Evolutionary conservation across 1,140 invertebrate genomes (phyloP).

Genomic region (Andricus grossulariae): DNA sequence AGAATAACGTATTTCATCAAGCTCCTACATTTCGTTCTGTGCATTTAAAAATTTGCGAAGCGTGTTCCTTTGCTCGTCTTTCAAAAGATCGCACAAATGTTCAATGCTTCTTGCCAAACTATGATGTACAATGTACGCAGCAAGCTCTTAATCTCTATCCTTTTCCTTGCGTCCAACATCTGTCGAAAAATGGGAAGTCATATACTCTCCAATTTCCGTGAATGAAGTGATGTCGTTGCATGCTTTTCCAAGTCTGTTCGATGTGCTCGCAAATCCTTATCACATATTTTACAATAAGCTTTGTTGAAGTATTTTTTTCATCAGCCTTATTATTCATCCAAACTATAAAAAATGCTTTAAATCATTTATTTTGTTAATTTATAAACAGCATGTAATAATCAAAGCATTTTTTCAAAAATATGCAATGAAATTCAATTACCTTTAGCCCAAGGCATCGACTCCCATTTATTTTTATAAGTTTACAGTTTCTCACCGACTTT

Average conservation of each 20-base stretch:
- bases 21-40: conserved; percentile 64
- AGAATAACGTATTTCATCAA: conserved; percentile 66
- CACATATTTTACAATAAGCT: conserved; percentile 51
- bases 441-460: conserved; percentile 37
- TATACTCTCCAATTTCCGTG: conserved; percentile 32
- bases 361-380: not conserved
- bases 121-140: conserved; percentile 44
- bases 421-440: conserved; percentile 16
- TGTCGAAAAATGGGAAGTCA: conserved; percentile 25
- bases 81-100: conserved; percentile 50
- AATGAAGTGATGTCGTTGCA: conserved; percentile 33
- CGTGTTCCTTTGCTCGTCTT: conserved; percentile 31
- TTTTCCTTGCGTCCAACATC: conserved; percentile 29
- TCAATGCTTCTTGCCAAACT: conserved; percentile 43
- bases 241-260: conserved; percentile 46
- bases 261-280: conserved; percentile 42
- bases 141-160: conserved; percentile 39
- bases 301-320: conserved; percentile 31
- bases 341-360: too few relatives aligned
- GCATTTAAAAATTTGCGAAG: conserved; percentile 49
- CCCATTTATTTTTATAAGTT: conserved; percentile 33
- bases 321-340: too few relatives aligned
- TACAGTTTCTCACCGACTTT: conserved; percentile 15
- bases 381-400: not conserved
- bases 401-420: not conserved